Evolutionary conservation across 2,888 invertebrate species (phyloP).

Genomic region (Sesia bembeciformis): DNA sequence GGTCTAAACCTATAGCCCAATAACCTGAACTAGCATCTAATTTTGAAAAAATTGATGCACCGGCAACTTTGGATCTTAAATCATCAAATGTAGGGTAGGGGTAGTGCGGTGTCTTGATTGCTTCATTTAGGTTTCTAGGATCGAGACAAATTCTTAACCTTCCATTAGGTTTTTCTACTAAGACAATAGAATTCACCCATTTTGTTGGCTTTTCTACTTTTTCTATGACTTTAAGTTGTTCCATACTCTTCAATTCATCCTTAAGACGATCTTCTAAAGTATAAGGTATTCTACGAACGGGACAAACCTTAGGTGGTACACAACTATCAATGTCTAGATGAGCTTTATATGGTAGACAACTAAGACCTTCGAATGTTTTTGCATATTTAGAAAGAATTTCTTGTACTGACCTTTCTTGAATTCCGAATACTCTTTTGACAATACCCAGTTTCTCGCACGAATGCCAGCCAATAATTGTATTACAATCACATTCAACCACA

Average conservation of each 20-base stretch:
- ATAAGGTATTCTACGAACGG: not conserved
- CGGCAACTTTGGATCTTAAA: not conserved
- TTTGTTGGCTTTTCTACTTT: constrained; percentile 9
- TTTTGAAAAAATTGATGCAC: not conserved
- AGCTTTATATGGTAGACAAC: not conserved
- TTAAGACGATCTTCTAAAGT: constrained; percentile 4
- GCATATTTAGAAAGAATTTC: not conserved
- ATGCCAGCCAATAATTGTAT: too few species aligned
- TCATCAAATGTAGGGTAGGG: not conserved
- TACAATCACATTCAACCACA: too few species aligned
- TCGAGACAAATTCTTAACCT: constrained; percentile 14
- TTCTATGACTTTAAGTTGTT: constrained; percentile 4
- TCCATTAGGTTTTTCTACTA: constrained; percentile 11
- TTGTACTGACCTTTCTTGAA: not conserved
- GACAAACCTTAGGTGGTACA: too few species aligned
- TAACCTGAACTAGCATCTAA: constrained; percentile 13
- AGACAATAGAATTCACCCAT: constrained; percentile 12
- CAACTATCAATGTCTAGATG: not conserved
- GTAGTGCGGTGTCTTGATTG: constrained; percentile 1
- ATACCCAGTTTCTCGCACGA: too few species aligned
- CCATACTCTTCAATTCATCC: constrained; percentile 6
- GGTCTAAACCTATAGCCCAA: constrained; percentile 10
- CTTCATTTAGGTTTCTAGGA: constrained; percentile 13
- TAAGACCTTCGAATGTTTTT: not conserved
- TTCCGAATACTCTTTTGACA: too few species aligned